Conservation (phyloP, 1,140 invertebrate species). For the Lucilia cuprina region DNA sequence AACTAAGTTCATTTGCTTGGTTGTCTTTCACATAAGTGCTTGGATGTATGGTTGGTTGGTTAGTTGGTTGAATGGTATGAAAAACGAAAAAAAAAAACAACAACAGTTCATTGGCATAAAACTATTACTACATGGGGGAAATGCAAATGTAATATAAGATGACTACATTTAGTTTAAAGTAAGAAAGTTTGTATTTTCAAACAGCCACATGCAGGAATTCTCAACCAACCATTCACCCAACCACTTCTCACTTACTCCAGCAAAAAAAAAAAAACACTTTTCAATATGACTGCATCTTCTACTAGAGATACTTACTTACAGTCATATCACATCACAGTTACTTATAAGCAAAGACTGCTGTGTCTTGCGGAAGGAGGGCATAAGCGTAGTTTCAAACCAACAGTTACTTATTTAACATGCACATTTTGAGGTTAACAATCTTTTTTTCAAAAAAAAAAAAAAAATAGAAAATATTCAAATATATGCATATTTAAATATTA, state of each 20-base stretch:
- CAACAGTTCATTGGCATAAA: neutral
- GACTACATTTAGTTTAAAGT: neutral
- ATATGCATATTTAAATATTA: neutral
- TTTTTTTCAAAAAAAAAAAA: neutral
- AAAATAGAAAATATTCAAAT: neutral
- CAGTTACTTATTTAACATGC: neutral
- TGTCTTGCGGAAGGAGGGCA: too few relatives aligned
- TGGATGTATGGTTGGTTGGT: too few relatives aligned
- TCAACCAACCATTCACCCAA: neutral
- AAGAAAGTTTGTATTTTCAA: neutral
- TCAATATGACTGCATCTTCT: too few relatives aligned
- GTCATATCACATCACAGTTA: too few relatives aligned
- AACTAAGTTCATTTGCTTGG: too few relatives aligned
- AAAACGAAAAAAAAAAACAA: neutral
- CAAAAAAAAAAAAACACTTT: too few relatives aligned
- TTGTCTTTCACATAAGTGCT: too few relatives aligned
- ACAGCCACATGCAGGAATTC: neutral
- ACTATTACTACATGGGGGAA: neutral
- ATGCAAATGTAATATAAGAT: constrained; percentile 1
- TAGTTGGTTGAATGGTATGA: too few relatives aligned
- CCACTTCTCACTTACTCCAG: too few relatives aligned
- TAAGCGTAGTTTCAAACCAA: too few relatives aligned
- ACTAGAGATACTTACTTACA: too few relatives aligned
- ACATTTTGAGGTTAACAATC: neutral
- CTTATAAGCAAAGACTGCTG: too few relatives aligned